A percentile compares a stretch with the other conserved stretches of the same genome.
phyloP scores from a whole-genome alignment of 2,113 vertebrate species.

The Narcine bancroftii region DNA sequence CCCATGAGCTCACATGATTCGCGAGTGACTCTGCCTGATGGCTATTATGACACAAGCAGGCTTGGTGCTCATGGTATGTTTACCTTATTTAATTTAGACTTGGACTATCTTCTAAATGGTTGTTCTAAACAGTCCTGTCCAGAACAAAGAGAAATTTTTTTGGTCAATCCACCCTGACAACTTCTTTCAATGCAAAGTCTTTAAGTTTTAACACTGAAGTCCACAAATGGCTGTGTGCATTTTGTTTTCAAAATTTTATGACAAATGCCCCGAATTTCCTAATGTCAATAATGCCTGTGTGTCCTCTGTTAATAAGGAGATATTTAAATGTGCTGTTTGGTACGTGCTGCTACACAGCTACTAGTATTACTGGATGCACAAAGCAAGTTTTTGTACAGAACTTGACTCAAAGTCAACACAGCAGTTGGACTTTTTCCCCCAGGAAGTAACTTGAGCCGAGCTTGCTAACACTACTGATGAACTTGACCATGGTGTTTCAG shows the following conservation, averaged over 20 bases:
- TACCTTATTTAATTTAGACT: background rate
- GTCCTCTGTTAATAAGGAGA: background rate
- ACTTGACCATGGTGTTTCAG: background rate
- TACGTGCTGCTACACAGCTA: constrained; percentile 50
- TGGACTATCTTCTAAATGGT: background rate
- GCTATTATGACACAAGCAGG: background rate
- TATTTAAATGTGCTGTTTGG: constrained; percentile 39
- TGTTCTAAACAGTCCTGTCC: background rate
- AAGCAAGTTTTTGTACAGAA: constrained; percentile 54
- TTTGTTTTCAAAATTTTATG: background rate
- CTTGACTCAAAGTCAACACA: constrained; percentile 57
- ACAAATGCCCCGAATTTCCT: background rate
- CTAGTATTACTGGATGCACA: constrained; percentile 53
- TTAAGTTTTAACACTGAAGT: background rate
- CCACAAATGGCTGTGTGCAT: background rate
- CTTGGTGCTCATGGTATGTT: background rate
- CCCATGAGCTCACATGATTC: background rate
- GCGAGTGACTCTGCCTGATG: background rate
- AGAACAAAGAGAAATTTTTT: background rate
- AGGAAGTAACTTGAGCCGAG: constrained; percentile 57
- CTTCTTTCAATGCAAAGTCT: background rate
- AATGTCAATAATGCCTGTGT: constrained; percentile 11
- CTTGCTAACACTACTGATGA: constrained; percentile 56
- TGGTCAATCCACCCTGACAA: background rate
- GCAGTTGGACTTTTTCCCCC: constrained; percentile 56